Evolutionary conservation across 2,113 vertebrate species (phyloP).

Genomic region (Protobothrops flavoviridis): DNA sequence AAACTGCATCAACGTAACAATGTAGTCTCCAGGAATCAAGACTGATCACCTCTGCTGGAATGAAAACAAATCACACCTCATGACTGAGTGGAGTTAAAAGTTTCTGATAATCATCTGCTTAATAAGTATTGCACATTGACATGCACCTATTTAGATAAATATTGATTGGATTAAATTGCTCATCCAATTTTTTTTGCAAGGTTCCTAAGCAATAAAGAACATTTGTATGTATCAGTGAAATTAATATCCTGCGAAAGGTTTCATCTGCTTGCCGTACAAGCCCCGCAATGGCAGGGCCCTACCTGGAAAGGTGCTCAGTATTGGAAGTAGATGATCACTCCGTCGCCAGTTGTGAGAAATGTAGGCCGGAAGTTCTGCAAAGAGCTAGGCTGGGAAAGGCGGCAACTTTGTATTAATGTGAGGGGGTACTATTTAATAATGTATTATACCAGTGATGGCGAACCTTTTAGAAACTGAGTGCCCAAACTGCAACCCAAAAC

Average conservation of each 20-base stretch:
- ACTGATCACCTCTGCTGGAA: not conserved
- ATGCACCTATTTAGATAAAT: not conserved
- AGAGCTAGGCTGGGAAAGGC: not conserved
- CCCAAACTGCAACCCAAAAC: no score
- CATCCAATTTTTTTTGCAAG: not conserved
- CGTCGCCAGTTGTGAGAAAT: not conserved
- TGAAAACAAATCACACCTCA: not conserved
- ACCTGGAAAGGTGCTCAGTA: not conserved
- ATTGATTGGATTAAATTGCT: not conserved
- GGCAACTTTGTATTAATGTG: not conserved
- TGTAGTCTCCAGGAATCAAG: not conserved
- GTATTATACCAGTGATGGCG: not conserved
- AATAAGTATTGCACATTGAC: not conserved
- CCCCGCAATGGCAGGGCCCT: not conserved
- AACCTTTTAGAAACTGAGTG: no score
- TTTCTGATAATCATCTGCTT: not conserved
- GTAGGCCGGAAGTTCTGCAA: not conserved
- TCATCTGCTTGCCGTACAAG: not conserved
- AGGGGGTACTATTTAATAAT: not conserved
- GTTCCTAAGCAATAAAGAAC: no score
- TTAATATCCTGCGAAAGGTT: not conserved
- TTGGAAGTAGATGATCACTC: not conserved
- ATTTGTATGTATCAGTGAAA: no score
- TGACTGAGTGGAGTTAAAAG: not conserved
- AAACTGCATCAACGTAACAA: not conserved